phyloP scores from a whole-genome alignment of 2,797 vertebrate genomes.

The Alauda arvensis region DNA sequence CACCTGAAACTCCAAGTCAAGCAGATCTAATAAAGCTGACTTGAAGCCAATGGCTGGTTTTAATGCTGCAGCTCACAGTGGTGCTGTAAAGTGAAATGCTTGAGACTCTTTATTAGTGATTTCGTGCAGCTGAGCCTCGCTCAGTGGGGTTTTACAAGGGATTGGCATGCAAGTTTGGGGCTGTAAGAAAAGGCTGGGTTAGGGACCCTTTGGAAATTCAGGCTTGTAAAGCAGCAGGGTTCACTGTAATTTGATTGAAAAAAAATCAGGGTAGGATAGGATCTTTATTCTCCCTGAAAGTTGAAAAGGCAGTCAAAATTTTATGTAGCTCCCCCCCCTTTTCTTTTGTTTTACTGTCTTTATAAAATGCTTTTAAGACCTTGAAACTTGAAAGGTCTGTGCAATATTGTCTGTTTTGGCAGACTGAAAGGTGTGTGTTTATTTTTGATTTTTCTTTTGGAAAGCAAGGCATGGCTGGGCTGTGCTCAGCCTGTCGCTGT shows the following conservation, averaged over 20 bases:
- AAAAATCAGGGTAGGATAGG: constrained; percentile 44
- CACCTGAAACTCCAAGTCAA: constrained; percentile 64
- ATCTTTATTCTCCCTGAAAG: constrained; percentile 50
- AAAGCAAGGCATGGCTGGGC: not conserved
- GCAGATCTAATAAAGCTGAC: constrained; percentile 66
- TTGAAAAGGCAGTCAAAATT: constrained; percentile 11
- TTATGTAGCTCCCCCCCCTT: not conserved
- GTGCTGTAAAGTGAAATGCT: constrained; percentile 71
- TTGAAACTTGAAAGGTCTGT: constrained; percentile 6
- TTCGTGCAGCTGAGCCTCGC: constrained; percentile 77
- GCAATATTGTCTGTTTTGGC: constrained; percentile 24
- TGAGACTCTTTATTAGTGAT: constrained; percentile 73
- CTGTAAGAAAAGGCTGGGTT: constrained; percentile 56
- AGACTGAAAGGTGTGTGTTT: not conserved
- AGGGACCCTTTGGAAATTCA: constrained; percentile 57
- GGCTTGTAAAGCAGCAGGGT: constrained; percentile 60
- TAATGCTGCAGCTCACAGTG: constrained; percentile 65
- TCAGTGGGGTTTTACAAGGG: constrained; percentile 69
- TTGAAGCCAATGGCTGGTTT: constrained; percentile 61
- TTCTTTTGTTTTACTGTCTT: not conserved
- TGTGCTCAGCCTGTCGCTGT: not conserved
- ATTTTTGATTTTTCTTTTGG: not conserved
- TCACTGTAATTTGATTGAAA: constrained; percentile 60
- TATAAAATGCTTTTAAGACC: constrained; percentile 31
- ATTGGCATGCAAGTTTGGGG: constrained; percentile 53